Base-by-base conservation (phyloP, 2,888 invertebrate species). In the Patella depressa region DNA sequence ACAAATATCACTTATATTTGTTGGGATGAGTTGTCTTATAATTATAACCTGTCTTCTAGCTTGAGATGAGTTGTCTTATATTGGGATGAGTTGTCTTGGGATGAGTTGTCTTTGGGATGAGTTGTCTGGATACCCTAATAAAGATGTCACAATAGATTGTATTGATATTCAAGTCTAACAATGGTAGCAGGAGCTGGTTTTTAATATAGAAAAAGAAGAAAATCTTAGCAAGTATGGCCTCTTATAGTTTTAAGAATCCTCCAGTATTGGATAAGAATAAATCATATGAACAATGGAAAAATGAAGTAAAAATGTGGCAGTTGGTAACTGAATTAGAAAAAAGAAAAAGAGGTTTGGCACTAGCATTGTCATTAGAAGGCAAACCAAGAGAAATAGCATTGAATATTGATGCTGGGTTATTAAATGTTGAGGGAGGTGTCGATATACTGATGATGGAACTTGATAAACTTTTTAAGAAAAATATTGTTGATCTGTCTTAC, bases 351-450 rank as follows among this genome's bases (percentile, higher is more conserved):
- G 57, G 57, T 57, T 17, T 57, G 15, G n/a, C n/a, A 17, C 17
- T 45, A 45, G 45, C 45, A 45, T 45, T 45, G 45, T 45, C 45
- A 45, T 45, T 45, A 45, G 45, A 45, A 17, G 57, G 57, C 15
- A 57, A 57, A n/a, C 57, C 57, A 57, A 57, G 57, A 57, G 57
- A 57, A n/a, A n/a, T 57, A 17, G 57, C 57, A 57, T 57, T 57
- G 45, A 45, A 45, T 45, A 45, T 45, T 45, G 45, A 45, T 45
- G 45, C 45, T 45, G 45, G 45, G 45, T 45, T 45, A 45, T 45
- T 57, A 5, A 15, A 57, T 57, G 57, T 57, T 57, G 57, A 57
- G 15, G 57, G n/a, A 17, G 57, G 57, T 57, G 57, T 57, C 5
- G n/a, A 57, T 17, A n/a, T 57, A 15, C 17, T 57, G 15, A 17